Evolutionary conservation across 2,888 invertebrate genomes (phyloP).

Genomic region (Tetranychus truncatus): DNA sequence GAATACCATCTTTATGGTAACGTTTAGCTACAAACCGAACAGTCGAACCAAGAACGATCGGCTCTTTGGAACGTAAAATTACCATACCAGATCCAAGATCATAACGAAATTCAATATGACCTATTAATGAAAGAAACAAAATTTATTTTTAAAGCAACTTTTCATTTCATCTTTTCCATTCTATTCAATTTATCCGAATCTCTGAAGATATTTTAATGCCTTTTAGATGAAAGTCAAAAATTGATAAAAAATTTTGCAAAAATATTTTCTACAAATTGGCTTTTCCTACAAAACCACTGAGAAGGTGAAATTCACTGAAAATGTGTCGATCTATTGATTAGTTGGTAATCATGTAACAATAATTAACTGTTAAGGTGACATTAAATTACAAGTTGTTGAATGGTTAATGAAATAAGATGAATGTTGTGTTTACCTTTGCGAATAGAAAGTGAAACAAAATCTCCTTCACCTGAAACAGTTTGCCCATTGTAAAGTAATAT

Average conservation of each 20-base stretch:
- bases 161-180: neutral
- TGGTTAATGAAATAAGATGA: no score
- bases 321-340: no score
- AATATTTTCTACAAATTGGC: no score
- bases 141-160: no score
- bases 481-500: conserved; percentile 70
- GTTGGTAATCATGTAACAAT: no score
- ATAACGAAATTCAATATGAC: conserved; percentile 43
- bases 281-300: no score
- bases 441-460: conserved; percentile 63
- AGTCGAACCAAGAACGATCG: conserved; percentile 36
- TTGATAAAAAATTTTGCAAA: no score
- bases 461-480: conserved; percentile 59
- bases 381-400: no score
- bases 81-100: conserved; percentile 69
- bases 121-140: conserved; percentile 30
- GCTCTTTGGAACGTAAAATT: conserved; percentile 52
- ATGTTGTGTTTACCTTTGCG: conserved; percentile 37
- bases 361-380: no score
- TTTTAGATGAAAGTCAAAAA: no score
- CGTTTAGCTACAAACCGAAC: conserved; percentile 38
- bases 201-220: no score
- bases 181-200: neutral
- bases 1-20: conserved; percentile 54
- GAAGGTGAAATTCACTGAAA: no score